Evolutionary conservation across 2,888 invertebrate genomes (phyloP).

Genomic region (Coenonympha glycerion): DNA sequence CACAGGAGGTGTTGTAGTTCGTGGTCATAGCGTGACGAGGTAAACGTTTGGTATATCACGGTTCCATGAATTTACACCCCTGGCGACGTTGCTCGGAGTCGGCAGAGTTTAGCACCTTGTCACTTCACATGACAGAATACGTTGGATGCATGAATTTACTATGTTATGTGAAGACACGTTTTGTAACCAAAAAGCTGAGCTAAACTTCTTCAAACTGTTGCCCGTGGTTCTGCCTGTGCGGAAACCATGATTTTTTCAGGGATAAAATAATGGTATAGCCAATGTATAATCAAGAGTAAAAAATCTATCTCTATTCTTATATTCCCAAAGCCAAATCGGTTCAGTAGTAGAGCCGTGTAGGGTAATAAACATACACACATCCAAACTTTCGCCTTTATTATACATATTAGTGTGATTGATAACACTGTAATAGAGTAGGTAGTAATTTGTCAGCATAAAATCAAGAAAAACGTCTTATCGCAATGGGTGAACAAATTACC

Average conservation of each 20-base stretch:
- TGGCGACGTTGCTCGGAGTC: neutral
- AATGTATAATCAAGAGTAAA: no score
- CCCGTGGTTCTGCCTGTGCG: no score
- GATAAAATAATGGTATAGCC: no score
- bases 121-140: slow-evolving; percentile 8
- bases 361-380: no score
- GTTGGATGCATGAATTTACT: neutral
- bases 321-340: neutral
- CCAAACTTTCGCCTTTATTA: no score
- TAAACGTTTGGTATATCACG: slow-evolving; percentile 17
- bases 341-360: no score
- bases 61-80: slow-evolving; percentile 7
- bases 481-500: neutral
- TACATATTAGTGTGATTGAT: no score
- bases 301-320: no score
- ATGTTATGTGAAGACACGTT: neutral
- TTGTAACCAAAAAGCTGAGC: neutral
- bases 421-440: neutral
- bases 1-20: slow-evolving; percentile 12
- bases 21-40: slow-evolving; percentile 20
- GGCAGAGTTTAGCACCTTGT: slow-evolving; percentile 11
- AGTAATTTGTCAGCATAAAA: no score
- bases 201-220: neutral
- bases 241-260: no score
- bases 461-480: neutral